These are phyloP conservation scores for Cryptoblepharus egeriae DNA, from an alignment of 2,797 vertebrate genomes.

Conservation along the genomic window DNA sequence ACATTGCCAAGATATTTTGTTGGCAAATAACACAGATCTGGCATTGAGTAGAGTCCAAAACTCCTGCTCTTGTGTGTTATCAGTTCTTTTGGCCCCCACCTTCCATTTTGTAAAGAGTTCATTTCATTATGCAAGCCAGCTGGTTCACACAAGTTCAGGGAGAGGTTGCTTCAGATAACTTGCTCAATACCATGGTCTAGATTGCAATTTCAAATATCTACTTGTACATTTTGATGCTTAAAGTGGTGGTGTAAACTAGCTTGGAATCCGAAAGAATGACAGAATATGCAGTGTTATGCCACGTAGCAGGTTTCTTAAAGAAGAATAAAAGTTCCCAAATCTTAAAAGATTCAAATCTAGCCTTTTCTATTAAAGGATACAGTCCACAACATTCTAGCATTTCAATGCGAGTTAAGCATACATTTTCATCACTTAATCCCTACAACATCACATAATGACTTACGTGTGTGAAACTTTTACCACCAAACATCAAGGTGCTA, in stretches of 20 bases:
- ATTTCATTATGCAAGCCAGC: background rate
- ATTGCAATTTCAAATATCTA: background rate
- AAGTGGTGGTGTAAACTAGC: background rate
- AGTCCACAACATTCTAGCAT: background rate
- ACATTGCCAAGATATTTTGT: background rate
- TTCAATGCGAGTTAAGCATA: background rate
- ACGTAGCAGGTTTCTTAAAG: background rate
- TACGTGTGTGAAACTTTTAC: background rate
- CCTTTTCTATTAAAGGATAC: background rate
- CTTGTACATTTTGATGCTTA: background rate
- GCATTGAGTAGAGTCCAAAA: background rate
- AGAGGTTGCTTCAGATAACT: background rate
- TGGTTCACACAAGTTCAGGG: constrained; percentile 17
- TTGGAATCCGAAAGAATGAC: background rate
- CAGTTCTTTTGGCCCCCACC: background rate
- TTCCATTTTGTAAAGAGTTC: background rate
- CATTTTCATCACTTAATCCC: background rate
- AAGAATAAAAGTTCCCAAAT: no score
- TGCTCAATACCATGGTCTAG: background rate
- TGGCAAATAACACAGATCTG: constrained; percentile 21
- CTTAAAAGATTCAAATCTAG: background rate
- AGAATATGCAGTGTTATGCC: background rate
- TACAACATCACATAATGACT: background rate
- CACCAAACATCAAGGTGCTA: no score
- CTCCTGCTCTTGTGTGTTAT: background rate